A percentile compares a stretch with the other conserved stretches of the same genome.
phyloP scores from a whole-genome alignment of 2,888 invertebrate species.

The Alcis repandata region DNA sequence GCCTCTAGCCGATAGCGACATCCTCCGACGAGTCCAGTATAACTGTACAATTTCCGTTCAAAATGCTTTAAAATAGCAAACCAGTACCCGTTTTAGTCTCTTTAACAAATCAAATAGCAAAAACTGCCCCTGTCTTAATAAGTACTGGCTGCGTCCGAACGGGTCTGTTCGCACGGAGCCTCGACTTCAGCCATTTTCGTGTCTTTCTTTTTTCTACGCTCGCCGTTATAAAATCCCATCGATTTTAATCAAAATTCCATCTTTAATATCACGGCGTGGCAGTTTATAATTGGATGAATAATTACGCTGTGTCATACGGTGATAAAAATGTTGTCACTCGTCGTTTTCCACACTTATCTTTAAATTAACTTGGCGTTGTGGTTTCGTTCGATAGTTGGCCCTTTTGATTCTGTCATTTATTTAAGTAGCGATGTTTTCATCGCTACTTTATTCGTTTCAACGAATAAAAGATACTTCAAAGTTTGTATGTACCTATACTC shows the following conservation, averaged over 20 bases:
- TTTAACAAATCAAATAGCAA: conserved; percentile 86
- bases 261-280: conserved; percentile 74
- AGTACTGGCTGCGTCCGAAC: conserved; percentile 77
- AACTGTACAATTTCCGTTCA: conserved; percentile 85
- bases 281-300: conserved; percentile 76
- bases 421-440: conserved; percentile 13
- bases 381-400: conserved; percentile 12
- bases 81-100: conserved; percentile 81
- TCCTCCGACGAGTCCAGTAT: conserved; percentile 74
- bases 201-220: conserved; percentile 71
- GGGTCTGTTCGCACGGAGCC: conserved; percentile 64
- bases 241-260: conserved; percentile 82
- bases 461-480: conserved; percentile 9
- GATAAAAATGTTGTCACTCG: conserved; percentile 63
- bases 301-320: conserved; percentile 71
- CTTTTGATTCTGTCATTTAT: conserved; percentile 19
- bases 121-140: conserved; percentile 85
- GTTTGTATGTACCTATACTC: not conserved
- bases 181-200: conserved; percentile 76
- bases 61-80: conserved; percentile 84
- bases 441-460: too few species aligned
- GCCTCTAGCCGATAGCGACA: conserved; percentile 60
- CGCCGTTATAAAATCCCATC: conserved; percentile 79
- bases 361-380: conserved; percentile 49
- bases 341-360: conserved; percentile 60